Base-by-base conservation (phyloP, 2,113 vertebrate genomes). In the Gulo gulo region DNA sequence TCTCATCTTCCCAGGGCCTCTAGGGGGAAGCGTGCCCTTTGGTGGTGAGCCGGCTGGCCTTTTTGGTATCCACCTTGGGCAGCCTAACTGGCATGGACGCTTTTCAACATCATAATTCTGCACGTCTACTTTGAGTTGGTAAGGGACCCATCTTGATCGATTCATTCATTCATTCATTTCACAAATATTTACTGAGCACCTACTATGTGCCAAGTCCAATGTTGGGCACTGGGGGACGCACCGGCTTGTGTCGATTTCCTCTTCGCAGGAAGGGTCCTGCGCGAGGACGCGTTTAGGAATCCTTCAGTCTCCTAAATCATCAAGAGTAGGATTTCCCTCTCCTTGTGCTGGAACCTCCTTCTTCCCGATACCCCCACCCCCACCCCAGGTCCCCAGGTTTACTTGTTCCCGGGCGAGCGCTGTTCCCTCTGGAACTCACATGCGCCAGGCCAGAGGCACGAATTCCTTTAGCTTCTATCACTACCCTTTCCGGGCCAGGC, bases 151-250 rank as follows among this genome's bases (percentile, higher is more conserved):
- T 67, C 57, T 65, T 36, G 31, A 50, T 69, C 29, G 14, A 90
- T 67, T 86, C 24, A 82, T 31, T 89, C 26, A 91, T 57, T 93
- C 65, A 86, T 95, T 93, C 93, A 97, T 92, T 91, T 95, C 82
- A 96, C 94, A 96, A 95, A 89, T 92, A 89, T 83, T 97, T 94
- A 94, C 59, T 97, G 95, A 96, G 82, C 39, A 74, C 47, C 67
- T 80, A 29, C 50, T 78, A 9, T 61, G 42, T 63, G 31, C 65
- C 67, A 42, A 61, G 39, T n/a, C 69, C 47, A 61, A 1, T 79
- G 36, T 31, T 21, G 42, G 65, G 52, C 55, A 34, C 29, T 2
- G 10, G 52, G 47, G 52, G 20, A 55, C 13, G 26, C 6, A 42
- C 6, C 7, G 61, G 14, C 4, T 15, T 1, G 0, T 31, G n/a